Evolutionary conservation across 2,888 invertebrate genomes (phyloP).

Genomic region (Ophonus ardosiacus): DNA sequence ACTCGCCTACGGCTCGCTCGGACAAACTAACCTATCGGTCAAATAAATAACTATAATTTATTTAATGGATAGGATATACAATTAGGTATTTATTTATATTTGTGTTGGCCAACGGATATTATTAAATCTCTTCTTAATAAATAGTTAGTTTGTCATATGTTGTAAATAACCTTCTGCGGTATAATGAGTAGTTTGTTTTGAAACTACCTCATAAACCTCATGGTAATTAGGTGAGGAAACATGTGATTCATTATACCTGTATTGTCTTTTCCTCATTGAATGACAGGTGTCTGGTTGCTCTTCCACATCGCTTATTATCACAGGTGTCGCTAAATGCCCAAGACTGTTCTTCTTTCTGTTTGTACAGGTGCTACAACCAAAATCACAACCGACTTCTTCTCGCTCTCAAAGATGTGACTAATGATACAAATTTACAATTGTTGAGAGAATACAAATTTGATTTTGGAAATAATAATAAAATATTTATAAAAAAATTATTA

Average conservation of each 20-base stretch:
- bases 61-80: too few species aligned
- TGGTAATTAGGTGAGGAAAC: not conserved
- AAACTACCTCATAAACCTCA: not conserved
- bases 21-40: too few species aligned
- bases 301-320: conserved; percentile 20
- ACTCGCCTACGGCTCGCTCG: too few species aligned
- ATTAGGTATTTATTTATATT: too few species aligned
- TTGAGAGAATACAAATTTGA: too few species aligned
- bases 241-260: conserved; percentile 12
- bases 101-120: too few species aligned
- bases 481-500: too few species aligned
- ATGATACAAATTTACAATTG: too few species aligned
- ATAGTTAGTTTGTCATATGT: too few species aligned
- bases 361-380: conserved; percentile 33
- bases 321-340: conserved; percentile 41
- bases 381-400: conserved; percentile 7
- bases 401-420: not conserved
- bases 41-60: too few species aligned
- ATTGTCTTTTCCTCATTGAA: conserved; percentile 16
- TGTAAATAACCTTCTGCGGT: not conserved
- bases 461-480: too few species aligned
- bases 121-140: too few species aligned
- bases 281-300: conserved; percentile 23
- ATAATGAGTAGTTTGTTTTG: not conserved
- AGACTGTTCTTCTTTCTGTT: conserved; percentile 9